phyloP scores from a whole-genome alignment of 2,113 vertebrate species.

The Scomber colias region DNA sequence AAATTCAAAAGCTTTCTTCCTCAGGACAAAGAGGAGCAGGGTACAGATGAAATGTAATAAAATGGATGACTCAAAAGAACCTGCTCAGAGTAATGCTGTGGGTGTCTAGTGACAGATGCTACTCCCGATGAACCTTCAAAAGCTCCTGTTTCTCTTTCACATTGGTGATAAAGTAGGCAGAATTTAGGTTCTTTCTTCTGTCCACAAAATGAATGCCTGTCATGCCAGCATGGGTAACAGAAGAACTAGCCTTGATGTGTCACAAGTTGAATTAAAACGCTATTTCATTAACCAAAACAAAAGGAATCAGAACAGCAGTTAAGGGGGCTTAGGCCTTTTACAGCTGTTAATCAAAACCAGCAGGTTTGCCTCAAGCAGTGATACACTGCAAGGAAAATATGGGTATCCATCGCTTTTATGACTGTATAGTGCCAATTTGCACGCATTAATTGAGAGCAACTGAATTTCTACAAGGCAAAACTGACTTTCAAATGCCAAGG shows the following conservation, averaged over 20 bases:
- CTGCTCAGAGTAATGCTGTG: constrained; percentile 29
- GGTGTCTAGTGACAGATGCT: constrained; percentile 53
- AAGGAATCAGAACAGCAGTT: constrained; percentile 43
- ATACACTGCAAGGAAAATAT: constrained; percentile 47
- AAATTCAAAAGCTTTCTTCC: constrained; percentile 61
- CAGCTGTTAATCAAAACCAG: constrained; percentile 43
- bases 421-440: constrained; percentile 36
- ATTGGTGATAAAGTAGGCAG: constrained; percentile 9
- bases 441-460: constrained; percentile 52
- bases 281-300: constrained; percentile 53
- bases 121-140: constrained; percentile 53
- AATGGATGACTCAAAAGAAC: constrained; percentile 42
- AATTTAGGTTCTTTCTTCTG: constrained; percentile 9
- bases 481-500: constrained; percentile 52
- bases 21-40: constrained; percentile 35
- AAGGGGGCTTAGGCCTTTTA: constrained; percentile 32
- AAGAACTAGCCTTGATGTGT: background rate
- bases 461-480: constrained; percentile 40
- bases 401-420: constrained; percentile 53
- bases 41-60: constrained; percentile 49
- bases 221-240: background rate
- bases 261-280: constrained; percentile 47
- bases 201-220: constrained; percentile 32
- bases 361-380: constrained; percentile 45
- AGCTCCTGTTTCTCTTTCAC: background rate